These are phyloP conservation scores for Kuschelorhynchus macadamiae DNA, from an alignment of 2,888 invertebrate species.

Conservation along the genomic window DNA sequence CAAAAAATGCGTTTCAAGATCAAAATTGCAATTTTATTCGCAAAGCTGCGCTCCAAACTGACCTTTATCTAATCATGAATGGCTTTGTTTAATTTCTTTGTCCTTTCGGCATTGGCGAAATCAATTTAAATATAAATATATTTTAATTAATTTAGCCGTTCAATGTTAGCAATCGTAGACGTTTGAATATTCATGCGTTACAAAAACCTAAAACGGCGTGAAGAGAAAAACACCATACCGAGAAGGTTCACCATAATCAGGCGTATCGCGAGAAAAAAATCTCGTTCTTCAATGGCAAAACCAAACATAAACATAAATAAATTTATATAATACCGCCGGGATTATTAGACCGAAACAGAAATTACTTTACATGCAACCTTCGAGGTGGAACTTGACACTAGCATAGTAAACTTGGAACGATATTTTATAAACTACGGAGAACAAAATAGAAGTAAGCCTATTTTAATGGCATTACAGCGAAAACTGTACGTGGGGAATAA, in stretches of 20 bases:
- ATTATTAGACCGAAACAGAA: slow-evolving; percentile 22
- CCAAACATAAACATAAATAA: neutral
- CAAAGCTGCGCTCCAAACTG: too few relatives aligned
- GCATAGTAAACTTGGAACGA: neutral
- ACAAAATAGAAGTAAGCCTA: too few relatives aligned
- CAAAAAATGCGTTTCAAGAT: too few relatives aligned
- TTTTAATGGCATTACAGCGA: too few relatives aligned
- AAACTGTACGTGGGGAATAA: too few relatives aligned
- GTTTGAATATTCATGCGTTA: neutral
- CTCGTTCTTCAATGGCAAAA: slow-evolving; percentile 16
- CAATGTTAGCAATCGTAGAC: too few relatives aligned
- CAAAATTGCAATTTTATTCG: too few relatives aligned
- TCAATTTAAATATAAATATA: too few relatives aligned
- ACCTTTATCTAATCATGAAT: too few relatives aligned
- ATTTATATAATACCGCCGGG: neutral
- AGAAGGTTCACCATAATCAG: slow-evolving; percentile 10
- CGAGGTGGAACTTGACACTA: slow-evolving; percentile 20
- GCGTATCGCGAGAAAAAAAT: slow-evolving; percentile 16
- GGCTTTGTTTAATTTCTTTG: too few relatives aligned
- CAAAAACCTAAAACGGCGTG: neutral
- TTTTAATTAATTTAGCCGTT: too few relatives aligned
- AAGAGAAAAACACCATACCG: neutral
- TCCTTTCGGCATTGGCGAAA: too few relatives aligned
- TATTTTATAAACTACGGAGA: neutral
- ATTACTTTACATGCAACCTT: slow-evolving; percentile 12